Conservation (phyloP, 2,888 invertebrate species). For the Brenthis daphne region DNA sequence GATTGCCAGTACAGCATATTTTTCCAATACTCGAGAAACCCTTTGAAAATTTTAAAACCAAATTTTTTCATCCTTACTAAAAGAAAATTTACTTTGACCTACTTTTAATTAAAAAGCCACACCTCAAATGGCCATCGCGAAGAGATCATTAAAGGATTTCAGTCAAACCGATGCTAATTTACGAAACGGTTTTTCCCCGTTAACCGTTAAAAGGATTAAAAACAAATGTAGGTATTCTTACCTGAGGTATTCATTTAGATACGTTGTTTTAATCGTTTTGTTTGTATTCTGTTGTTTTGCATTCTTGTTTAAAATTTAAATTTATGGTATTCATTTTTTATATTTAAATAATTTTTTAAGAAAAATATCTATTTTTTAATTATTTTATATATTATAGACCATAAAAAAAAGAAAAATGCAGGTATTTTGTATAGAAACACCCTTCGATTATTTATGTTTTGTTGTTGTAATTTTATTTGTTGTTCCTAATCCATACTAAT, state of each 20-base stretch:
- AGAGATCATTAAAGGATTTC: slow-evolving; percentile 42
- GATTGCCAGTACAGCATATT: too few species aligned
- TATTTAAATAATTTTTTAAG: too few species aligned
- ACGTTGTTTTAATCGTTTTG: not conserved
- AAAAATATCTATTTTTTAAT: too few species aligned
- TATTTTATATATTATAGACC: too few species aligned
- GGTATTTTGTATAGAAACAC: too few species aligned
- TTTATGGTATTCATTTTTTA: not conserved
- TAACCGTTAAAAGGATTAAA: slow-evolving; percentile 6
- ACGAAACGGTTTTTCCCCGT: slow-evolving; percentile 25
- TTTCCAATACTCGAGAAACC: too few species aligned
- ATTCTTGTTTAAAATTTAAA: not conserved
- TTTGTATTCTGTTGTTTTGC: not conserved
- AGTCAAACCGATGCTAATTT: slow-evolving; percentile 42
- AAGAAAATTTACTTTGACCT: slow-evolving; percentile 2
- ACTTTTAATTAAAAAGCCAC: slow-evolving; percentile 29
- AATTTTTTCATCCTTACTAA: not conserved
- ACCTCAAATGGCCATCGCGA: slow-evolving; percentile 28
- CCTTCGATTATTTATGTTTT: too few species aligned
- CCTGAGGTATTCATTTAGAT: slow-evolving; percentile 7
- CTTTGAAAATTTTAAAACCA: too few species aligned
- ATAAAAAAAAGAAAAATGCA: too few species aligned
- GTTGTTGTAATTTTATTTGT: too few species aligned
- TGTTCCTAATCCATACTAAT: too few species aligned
- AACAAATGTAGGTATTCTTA: slow-evolving; percentile 16